A percentile compares a stretch with the other conserved stretches of the same genome.
phyloP scores from a whole-genome alignment of 2,888 invertebrate species.

The Plebejus argus region DNA sequence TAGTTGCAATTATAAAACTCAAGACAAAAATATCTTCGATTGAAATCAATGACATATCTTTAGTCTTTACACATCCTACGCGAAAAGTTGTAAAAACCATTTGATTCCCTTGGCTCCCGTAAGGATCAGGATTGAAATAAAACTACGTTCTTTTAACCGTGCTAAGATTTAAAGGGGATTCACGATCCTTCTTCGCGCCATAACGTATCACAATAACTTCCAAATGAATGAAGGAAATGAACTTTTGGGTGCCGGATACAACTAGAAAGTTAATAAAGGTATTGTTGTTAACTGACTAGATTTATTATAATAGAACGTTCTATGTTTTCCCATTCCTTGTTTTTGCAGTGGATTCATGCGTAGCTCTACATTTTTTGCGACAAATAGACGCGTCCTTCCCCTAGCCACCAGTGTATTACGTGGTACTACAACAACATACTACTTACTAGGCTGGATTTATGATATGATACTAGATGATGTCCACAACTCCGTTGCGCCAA shows the following conservation, averaged over 20 bases:
- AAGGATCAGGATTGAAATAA: background rate
- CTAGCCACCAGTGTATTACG: too few species aligned
- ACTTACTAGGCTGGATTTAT: too few species aligned
- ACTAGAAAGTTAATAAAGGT: background rate
- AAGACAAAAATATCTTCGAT: too few species aligned
- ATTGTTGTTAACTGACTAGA: background rate
- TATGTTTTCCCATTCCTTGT: background rate
- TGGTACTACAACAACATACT: too few species aligned
- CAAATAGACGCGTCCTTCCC: too few species aligned
- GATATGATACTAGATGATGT: too few species aligned
- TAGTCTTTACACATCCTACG: background rate
- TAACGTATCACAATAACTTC: background rate
- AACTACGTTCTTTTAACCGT: background rate
- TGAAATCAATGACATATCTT: too few species aligned
- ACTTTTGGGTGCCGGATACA: background rate
- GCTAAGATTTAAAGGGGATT: constrained; percentile 1
- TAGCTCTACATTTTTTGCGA: too few species aligned
- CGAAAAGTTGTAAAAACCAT: background rate
- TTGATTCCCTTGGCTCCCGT: background rate
- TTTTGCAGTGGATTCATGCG: too few species aligned
- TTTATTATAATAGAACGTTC: background rate
- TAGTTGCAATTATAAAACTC: background rate
- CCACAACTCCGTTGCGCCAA: too few species aligned
- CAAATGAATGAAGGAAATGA: background rate
- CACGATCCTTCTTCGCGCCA: background rate